Evolutionary conservation across 2,888 invertebrate genomes (phyloP).

Genomic region (Philopedon plagiatum): DNA sequence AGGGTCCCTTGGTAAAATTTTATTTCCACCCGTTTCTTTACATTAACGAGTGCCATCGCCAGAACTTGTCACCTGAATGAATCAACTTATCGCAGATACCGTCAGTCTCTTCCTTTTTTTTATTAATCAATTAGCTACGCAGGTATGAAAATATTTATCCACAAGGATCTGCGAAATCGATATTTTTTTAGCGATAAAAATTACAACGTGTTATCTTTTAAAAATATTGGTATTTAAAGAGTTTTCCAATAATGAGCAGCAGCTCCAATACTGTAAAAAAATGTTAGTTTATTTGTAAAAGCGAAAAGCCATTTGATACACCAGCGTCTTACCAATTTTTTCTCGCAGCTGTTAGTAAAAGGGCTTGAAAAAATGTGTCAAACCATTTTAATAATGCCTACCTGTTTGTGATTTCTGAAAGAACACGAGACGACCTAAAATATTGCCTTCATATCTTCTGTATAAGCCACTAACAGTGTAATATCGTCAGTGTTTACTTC

Average conservation of each 20-base stretch:
- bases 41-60: not conserved
- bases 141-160: not conserved
- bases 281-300: too few species aligned
- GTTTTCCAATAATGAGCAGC: too few species aligned
- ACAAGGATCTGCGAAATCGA: too few species aligned
- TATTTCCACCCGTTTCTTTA: not conserved
- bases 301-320: too few species aligned
- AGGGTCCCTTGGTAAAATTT: not conserved
- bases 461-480: not conserved
- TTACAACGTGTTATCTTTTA: too few species aligned
- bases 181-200: too few species aligned
- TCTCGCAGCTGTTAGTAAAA: too few species aligned
- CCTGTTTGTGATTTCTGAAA: not conserved
- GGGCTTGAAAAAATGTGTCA: too few species aligned
- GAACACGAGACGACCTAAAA: not conserved
- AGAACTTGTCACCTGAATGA: not conserved
- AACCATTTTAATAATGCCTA: too few species aligned
- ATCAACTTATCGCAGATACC: not conserved
- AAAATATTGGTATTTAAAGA: too few species aligned
- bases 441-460: not conserved
- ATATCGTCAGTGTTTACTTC: not conserved
- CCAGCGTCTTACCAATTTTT: too few species aligned
- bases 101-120: not conserved
- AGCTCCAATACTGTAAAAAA: too few species aligned
- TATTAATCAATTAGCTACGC: not conserved